Percentiles rank a stretch among this genome's conserved stretches.
phyloP scores from a whole-genome alignment of 2,888 invertebrate species.

The Caradrina clavipalpis region DNA sequence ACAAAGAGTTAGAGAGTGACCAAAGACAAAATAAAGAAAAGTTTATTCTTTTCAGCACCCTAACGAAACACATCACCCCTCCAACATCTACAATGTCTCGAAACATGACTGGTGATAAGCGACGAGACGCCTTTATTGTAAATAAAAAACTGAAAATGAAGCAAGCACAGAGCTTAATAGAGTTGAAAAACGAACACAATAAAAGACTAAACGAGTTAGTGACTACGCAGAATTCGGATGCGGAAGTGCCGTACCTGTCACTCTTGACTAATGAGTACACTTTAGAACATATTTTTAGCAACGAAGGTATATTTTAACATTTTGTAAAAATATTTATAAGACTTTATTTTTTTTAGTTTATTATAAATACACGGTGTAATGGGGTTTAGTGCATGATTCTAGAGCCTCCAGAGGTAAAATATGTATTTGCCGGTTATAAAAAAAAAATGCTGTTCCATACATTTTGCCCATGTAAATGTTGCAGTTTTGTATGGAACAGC shows the following conservation, averaged over 20 bases:
- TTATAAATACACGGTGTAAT: too few relatives aligned
- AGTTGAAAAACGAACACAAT: conserved; percentile 81
- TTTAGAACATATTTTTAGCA: conserved; percentile 82
- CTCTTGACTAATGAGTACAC: conserved; percentile 82
- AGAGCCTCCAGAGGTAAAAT: too few relatives aligned
- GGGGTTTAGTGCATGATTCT: too few relatives aligned
- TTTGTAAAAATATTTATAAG: too few relatives aligned
- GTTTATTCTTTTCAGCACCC: conserved; percentile 85
- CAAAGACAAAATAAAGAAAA: too few relatives aligned
- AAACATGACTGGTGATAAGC: conserved; percentile 77
- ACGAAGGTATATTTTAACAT: conserved; percentile 75
- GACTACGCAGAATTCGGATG: conserved; percentile 83
- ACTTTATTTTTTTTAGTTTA: too few relatives aligned
- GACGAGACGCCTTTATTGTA: conserved; percentile 84
- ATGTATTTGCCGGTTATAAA: too few relatives aligned
- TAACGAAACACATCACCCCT: conserved; percentile 93
- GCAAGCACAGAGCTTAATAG: conserved; percentile 82
- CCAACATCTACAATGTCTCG: conserved; percentile 86
- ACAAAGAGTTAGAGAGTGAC: too few relatives aligned
- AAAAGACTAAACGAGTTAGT: conserved; percentile 77
- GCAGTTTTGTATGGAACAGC: too few relatives aligned
- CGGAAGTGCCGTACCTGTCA: conserved; percentile 86
- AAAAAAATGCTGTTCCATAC: too few relatives aligned
- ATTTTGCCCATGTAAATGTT: too few relatives aligned
- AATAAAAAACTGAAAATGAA: conserved; percentile 84